Evolutionary conservation across 2,797 vertebrate species (phyloP), one percentile per base, ranked within the genome.

Genomic region (Margarornis squamiger): DNA sequence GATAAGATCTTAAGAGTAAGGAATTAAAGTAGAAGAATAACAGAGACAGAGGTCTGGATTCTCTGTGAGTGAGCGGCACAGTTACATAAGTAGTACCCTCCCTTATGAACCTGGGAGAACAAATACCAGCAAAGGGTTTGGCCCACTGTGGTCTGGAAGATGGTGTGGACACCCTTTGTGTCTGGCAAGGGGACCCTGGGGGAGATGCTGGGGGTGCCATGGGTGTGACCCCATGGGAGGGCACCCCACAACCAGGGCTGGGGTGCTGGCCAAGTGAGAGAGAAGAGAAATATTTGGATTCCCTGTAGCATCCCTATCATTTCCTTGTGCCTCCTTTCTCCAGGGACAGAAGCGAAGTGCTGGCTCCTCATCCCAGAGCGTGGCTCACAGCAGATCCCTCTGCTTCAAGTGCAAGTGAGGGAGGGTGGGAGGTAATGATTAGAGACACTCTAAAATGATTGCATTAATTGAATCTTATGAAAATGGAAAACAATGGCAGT

Each of bases 381-480:
- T n/a, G 76, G 65, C 77, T 95, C 32, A 63, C 70, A 93, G 82
- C 46, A 6, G 46, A 76, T 74, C 76, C 88, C 86, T 38, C 65
- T 62, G 57, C 80, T 68, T 94, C 94, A 82, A 85, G 94, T 73
- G 63, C 1, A 5, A 92, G 70, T 5, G 86, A 90, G 79, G 82
- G 58, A 81, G 32, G 87, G 90, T 6, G 9, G 82, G 77, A 95
- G 80, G 95, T 63, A 91, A 94, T 74, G 77, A 95, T 90, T 57
- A 95, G 91, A 95, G 89, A 83, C 93, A 96, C 92, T 94, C 94
- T 63, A 94, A 95, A 96, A 70, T 95, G 65, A 93, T 96, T 94
- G 59, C 94, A 90, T 94, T 96, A 96, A 96, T 93, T 96, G 88
- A 90, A 85, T 55, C 74, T 90, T 71, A 88, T 18, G 85, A 95